Percentiles rank a stretch among this genome's conserved stretches.
Conservation (phyloP, 2,888 invertebrate species). For the Archips xylosteana region DNA sequence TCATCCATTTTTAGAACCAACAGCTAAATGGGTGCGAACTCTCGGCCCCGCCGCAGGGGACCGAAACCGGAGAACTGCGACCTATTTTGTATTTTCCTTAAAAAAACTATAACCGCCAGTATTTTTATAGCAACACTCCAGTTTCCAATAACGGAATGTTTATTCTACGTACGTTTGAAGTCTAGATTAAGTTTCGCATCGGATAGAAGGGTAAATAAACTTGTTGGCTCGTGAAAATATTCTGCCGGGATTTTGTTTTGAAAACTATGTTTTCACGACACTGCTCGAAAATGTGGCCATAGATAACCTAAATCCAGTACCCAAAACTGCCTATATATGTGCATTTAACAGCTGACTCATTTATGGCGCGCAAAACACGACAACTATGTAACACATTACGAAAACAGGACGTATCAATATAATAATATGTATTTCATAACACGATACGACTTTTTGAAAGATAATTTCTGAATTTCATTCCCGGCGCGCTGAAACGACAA, state of each 20-base stretch:
- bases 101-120: slow-evolving; percentile 54
- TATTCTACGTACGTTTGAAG: slow-evolving; percentile 47
- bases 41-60: slow-evolving; percentile 57
- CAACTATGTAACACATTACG: too few species aligned
- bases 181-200: slow-evolving; percentile 49
- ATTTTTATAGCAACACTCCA: slow-evolving; percentile 62
- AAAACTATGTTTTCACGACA: not conserved
- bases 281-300: too few species aligned
- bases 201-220: slow-evolving; percentile 38
- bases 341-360: too few species aligned
- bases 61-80: slow-evolving; percentile 58
- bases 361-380: too few species aligned
- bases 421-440: too few species aligned
- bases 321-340: too few species aligned
- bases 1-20: slow-evolving; percentile 27
- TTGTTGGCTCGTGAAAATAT: slow-evolving; percentile 29
- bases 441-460: too few species aligned
- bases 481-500: too few species aligned
- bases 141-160: slow-evolving; percentile 64
- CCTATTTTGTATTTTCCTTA: slow-evolving; percentile 65
- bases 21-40: slow-evolving; percentile 20
- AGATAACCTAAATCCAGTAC: too few species aligned
- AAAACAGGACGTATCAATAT: too few species aligned
- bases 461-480: too few species aligned
- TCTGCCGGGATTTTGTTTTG: slow-evolving; percentile 36